phyloP scores from a whole-genome alignment of 2,888 invertebrate genomes.

The Drosophila flavopinicola region DNA sequence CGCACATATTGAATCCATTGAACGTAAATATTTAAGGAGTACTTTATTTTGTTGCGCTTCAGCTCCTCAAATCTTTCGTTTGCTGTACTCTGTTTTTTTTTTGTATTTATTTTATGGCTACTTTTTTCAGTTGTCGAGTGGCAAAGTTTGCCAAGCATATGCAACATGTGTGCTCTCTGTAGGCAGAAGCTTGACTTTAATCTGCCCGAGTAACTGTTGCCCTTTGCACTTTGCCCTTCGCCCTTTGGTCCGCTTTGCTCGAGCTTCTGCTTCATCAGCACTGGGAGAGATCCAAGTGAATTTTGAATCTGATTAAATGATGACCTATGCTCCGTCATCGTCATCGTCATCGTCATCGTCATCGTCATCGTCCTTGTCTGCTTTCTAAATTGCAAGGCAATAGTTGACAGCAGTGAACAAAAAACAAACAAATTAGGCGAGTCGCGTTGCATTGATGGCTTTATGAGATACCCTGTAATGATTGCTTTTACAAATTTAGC shows the following conservation, averaged over 20 bases:
- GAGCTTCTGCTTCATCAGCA: too few relatives aligned
- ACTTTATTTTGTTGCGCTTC: slow-evolving; percentile 67
- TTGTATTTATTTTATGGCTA: background rate
- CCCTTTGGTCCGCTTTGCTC: background rate
- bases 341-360: slow-evolving; percentile 18
- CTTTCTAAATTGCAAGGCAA: slow-evolving; percentile 16
- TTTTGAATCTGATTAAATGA: slow-evolving; percentile 50
- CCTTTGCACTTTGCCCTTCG: slow-evolving; percentile 8
- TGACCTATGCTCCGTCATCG: slow-evolving; percentile 43
- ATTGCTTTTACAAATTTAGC: background rate
- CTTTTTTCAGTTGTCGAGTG: slow-evolving; percentile 43
- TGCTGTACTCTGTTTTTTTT: slow-evolving; percentile 44
- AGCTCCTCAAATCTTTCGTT: slow-evolving; percentile 60
- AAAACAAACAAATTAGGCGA: slow-evolving; percentile 22
- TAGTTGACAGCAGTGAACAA: slow-evolving; percentile 9
- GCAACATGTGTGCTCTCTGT: slow-evolving; percentile 65
- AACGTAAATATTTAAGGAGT: slow-evolving; percentile 75
- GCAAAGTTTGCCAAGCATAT: slow-evolving; percentile 61
- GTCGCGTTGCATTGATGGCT: too few relatives aligned
- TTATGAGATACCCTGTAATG: slow-evolving; percentile 7
- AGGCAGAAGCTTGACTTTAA: slow-evolving; percentile 37
- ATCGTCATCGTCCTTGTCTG: background rate
- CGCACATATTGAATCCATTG: slow-evolving; percentile 69
- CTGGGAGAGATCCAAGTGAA: slow-evolving; percentile 17
- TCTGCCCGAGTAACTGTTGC: slow-evolving; percentile 28